Conservation (phyloP, 2,888 invertebrate genomes). For the Eudemis profundana region DNA sequence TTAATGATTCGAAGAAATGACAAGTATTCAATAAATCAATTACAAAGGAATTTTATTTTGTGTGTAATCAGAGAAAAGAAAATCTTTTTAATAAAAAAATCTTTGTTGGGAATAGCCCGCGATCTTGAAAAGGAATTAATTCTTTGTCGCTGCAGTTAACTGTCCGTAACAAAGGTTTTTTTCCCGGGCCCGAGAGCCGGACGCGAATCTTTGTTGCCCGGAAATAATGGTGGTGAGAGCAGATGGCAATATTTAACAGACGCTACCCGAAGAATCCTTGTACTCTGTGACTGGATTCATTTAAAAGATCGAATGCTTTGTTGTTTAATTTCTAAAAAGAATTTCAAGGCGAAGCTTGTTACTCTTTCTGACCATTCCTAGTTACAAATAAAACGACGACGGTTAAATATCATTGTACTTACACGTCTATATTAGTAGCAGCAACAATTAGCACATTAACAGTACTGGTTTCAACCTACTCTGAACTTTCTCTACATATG, state of each 20-base stretch:
- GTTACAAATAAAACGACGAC: too few relatives aligned
- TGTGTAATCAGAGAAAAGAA: neutral
- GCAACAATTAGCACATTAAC: too few relatives aligned
- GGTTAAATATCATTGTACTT: too few relatives aligned
- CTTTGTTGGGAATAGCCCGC: constrained; percentile 46
- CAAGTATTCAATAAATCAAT: constrained; percentile 52
- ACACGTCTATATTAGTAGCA: too few relatives aligned
- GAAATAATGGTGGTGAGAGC: constrained; percentile 63
- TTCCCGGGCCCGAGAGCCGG: constrained; percentile 53
- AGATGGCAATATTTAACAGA: constrained; percentile 54
- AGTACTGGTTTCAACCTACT: too few relatives aligned
- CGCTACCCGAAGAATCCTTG: constrained; percentile 41
- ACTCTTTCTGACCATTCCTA: too few relatives aligned
- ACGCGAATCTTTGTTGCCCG: constrained; percentile 62
- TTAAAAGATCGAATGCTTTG: neutral
- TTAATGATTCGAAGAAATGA: constrained; percentile 28
- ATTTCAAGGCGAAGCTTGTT: neutral
- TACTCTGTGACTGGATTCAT: constrained; percentile 9
- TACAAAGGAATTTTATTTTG: neutral
- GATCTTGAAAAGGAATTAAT: constrained; percentile 63
- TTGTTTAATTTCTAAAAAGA: neutral
- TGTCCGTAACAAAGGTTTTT: constrained; percentile 72
- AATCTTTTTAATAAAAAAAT: constrained; percentile 43
- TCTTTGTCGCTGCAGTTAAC: constrained; percentile 69
- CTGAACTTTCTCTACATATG: too few relatives aligned